phyloP scores from a whole-genome alignment of 2,888 invertebrate species.

The Leptura quadrifasciata region DNA sequence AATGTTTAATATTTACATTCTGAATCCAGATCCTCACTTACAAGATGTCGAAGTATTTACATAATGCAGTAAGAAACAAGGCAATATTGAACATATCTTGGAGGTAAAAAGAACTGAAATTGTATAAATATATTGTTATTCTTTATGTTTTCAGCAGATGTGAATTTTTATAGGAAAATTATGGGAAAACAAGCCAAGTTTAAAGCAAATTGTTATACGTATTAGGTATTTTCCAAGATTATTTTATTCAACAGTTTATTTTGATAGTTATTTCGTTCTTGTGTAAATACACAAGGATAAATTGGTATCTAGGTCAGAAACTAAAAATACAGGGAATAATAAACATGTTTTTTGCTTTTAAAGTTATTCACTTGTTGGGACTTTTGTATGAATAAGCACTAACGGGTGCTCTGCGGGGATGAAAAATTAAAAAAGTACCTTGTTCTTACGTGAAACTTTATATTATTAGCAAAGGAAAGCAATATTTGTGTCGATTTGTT shows the following conservation, averaged over 20 bases:
- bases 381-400: not conserved
- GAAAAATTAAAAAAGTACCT: too few species aligned
- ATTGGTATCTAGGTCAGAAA: not conserved
- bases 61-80: conserved; percentile 46
- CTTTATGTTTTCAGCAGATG: conserved; percentile 36
- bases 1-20: conserved; percentile 63
- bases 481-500: too few species aligned
- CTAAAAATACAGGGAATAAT: not conserved
- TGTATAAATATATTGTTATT: conserved; percentile 44
- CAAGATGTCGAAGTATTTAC: conserved; percentile 48
- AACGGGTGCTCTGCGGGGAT: not conserved
- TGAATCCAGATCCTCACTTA: conserved; percentile 47
- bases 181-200: conserved; percentile 4
- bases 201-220: conserved; percentile 10
- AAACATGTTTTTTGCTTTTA: not conserved
- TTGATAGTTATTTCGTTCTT: not conserved
- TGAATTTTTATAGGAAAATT: conserved; percentile 40
- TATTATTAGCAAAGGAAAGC: too few species aligned
- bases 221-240: conserved; percentile 17
- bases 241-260: conserved; percentile 8
- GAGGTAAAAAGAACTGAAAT: conserved; percentile 36
- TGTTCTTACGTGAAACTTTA: too few species aligned
- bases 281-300: not conserved
- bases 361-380: not conserved
- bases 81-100: conserved; percentile 35